Base-by-base conservation (phyloP, 2,888 invertebrate species). In the Crepidodera aurea region DNA sequence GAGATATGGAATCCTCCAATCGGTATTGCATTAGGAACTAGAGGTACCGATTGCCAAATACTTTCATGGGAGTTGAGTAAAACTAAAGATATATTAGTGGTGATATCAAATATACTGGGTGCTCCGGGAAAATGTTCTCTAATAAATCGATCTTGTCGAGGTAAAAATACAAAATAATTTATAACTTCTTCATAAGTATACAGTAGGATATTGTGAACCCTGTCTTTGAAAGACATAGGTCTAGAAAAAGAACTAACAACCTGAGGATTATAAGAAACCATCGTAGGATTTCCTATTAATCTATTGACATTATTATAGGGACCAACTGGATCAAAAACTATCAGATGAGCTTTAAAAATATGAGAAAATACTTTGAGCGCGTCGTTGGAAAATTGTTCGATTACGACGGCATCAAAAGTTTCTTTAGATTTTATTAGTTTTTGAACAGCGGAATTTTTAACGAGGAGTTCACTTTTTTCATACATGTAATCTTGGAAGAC, bases 11-110 rank as follows among this genome's bases (percentile, higher is more conserved):
- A 72, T 40, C 87, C 87, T 8, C 86, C 87, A 53, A 87, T 81
- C 71, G 86, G 84, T 1, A 86, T 75, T 65, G 85, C 79, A 71
- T 84, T 85, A 0, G 87, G 86, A 2, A 84, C 79, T 27, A 83
- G 77, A 0, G 86, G 85, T 12, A 79, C 74, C 0, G 85, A 78
- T 4, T 75, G 65, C 51, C 83, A 82, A 57, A 83, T 81, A 72
- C 84, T 84, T 34, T 81, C 82, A 69, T 87, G 86, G 0, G 78
- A 75, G 57, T 79, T 79, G 1, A 77, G 37, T 1, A 79, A 56
- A 0, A 78, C 68, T 51, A 79, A 62, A 0, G 77, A 75, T 1
- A 68, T 68, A 56, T 71, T 71, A 46, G 73, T 72, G 16, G 59
- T 53, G 1, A 69, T 29, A 12, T 67, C 65, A 3, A 60, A 34